Conservation (phyloP, 1,140 invertebrate species). For the Aphidius ervi region DNA sequence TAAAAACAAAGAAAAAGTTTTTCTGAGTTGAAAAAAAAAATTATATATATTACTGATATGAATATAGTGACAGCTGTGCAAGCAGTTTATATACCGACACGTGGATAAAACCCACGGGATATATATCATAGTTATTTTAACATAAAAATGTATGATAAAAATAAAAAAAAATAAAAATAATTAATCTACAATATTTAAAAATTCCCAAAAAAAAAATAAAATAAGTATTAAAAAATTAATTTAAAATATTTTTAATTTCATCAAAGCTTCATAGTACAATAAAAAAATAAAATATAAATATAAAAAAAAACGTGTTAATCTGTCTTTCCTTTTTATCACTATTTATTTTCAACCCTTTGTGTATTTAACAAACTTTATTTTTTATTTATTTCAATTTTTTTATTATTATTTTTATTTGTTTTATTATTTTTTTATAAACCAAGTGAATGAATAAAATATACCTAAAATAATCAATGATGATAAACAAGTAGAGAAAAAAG, state of each 20-base stretch:
- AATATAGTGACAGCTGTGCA: constrained; percentile 15
- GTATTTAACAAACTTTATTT: background rate
- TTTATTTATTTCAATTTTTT: background rate
- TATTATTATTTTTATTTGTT: too few species aligned
- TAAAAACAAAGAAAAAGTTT: too few species aligned
- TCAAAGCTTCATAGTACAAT: background rate
- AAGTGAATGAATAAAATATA: constrained; percentile 1
- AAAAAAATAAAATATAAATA: too few species aligned
- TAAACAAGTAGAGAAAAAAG: constrained; percentile 7
- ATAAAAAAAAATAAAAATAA: too few species aligned
- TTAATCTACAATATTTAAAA: too few species aligned
- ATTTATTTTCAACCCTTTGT: constrained; percentile 20
- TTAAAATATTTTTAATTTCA: constrained; percentile 18
- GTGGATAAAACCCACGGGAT: too few species aligned
- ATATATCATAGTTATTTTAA: too few species aligned
- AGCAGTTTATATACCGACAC: background rate
- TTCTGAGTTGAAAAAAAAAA: too few species aligned
- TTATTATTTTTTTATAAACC: background rate
- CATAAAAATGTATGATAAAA: too few species aligned
- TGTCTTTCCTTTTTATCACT: constrained; percentile 22
- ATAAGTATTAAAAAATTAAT: background rate
- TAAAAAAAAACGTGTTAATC: constrained; percentile 30
- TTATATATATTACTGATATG: background rate
- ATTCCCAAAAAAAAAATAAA: background rate
- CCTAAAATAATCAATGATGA: too few species aligned